Conservation (phyloP, 2,888 invertebrate species). For the Candidula unifasciata region DNA sequence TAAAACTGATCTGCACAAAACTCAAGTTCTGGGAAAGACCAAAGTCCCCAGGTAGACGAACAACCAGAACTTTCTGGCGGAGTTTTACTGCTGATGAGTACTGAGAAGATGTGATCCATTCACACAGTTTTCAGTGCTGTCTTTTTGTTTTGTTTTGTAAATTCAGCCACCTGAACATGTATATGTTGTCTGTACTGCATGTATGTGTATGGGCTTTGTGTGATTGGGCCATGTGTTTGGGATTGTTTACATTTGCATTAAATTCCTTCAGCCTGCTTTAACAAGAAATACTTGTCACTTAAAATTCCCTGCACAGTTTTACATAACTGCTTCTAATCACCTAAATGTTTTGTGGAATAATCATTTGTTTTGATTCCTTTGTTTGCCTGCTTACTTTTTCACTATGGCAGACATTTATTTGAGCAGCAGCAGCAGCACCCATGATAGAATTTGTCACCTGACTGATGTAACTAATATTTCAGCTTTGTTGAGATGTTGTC, state of each 20-base stretch:
- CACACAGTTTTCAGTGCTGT: no score
- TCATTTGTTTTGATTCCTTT: background rate
- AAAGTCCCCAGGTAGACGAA: no score
- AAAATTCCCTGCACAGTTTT: background rate
- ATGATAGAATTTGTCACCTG: background rate
- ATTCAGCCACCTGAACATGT: no score
- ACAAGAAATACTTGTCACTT: background rate
- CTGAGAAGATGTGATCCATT: no score
- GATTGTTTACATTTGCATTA: no score
- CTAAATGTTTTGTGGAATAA: background rate
- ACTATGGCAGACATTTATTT: constrained; percentile 38
- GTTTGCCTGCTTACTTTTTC: background rate
- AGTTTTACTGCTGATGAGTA: background rate
- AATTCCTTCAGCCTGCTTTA: background rate
- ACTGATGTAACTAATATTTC: no score
- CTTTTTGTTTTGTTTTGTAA: no score
- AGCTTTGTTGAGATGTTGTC: no score
- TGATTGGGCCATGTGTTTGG: background rate
- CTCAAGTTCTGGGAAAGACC: no score
- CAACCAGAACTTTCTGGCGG: no score
- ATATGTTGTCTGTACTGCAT: background rate
- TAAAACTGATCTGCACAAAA: no score
- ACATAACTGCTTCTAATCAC: background rate
- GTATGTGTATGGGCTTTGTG: background rate
- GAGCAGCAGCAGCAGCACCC: background rate